Conservation (phyloP, 2,797 vertebrate species). For the Gymnodraco acuticeps region DNA sequence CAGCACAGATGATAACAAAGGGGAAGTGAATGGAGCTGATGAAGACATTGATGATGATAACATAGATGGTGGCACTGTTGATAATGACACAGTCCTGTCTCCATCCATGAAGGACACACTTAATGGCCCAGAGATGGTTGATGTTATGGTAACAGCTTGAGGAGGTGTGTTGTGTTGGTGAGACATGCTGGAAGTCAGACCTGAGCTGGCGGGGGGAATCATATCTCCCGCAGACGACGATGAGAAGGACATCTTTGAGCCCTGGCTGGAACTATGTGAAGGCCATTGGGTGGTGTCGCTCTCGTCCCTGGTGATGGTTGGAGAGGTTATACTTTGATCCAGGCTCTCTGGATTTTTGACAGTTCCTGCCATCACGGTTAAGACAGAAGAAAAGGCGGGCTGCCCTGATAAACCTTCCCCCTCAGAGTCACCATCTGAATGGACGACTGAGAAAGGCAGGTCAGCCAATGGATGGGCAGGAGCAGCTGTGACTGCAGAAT, state of each 20-base stretch:
- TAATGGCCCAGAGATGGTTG: constrained; percentile 35
- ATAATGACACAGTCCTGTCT: constrained; percentile 42
- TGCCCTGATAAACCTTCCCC: constrained; percentile 71
- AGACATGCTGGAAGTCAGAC: constrained; percentile 87
- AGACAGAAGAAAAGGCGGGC: constrained; percentile 83
- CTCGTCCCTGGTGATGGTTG: constrained; percentile 84
- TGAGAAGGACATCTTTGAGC: constrained; percentile 77
- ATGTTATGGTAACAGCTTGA: constrained; percentile 19
- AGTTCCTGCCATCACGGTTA: constrained; percentile 81
- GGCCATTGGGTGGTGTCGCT: constrained; percentile 85
- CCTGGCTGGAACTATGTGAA: constrained; percentile 83
- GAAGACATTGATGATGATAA: constrained; percentile 25
- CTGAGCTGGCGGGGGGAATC: constrained; percentile 81
- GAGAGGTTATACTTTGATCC: constrained; percentile 81
- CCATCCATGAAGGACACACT: constrained; percentile 40
- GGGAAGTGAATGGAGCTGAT: constrained; percentile 23
- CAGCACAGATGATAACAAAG: constrained; percentile 25
- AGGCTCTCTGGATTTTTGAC: constrained; percentile 77
- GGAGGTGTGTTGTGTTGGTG: constrained; percentile 35
- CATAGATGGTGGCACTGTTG: constrained; percentile 15
- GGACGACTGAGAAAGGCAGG: constrained; percentile 82
- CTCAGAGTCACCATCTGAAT: constrained; percentile 69
- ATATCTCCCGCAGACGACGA: constrained; percentile 75
- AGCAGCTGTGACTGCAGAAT: constrained; percentile 79
- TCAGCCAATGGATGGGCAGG: constrained; percentile 82